Percentiles rank a stretch among this genome's conserved stretches.
phyloP scores from a whole-genome alignment of 1,140 invertebrate genomes.

The Radopholus similis region DNA sequence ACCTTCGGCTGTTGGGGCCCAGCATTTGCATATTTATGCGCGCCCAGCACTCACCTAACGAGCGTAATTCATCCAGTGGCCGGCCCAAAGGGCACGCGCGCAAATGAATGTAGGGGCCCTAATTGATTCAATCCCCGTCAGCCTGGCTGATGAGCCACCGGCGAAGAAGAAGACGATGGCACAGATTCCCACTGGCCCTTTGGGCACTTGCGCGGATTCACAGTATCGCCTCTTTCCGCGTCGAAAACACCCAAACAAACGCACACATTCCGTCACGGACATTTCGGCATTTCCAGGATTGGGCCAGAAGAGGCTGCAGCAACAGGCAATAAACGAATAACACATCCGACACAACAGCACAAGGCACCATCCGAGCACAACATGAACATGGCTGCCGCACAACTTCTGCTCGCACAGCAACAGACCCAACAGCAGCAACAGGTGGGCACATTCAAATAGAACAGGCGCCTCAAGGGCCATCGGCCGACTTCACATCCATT shows the following conservation, averaged over 20 bases:
- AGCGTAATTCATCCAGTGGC: not conserved
- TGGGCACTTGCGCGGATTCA: not conserved
- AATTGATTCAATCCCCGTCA: not conserved
- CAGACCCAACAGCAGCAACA: not conserved
- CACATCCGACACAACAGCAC: not conserved
- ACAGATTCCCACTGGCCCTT: not conserved
- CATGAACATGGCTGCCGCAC: not conserved
- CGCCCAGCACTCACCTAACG: not conserved
- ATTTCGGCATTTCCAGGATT: too few species aligned
- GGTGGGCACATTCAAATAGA: not conserved
- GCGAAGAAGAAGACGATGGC: too few species aligned
- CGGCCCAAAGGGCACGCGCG: not conserved
- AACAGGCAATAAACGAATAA: not conserved
- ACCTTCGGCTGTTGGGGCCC: too few species aligned
- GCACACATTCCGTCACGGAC: not conserved
- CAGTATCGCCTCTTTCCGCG: not conserved
- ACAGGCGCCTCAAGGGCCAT: too few species aligned
- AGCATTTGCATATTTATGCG: not conserved
- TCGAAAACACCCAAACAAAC: not conserved
- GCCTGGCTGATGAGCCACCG: not conserved
- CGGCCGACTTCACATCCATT: too few species aligned
- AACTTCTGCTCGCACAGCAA: not conserved
- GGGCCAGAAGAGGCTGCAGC: too few species aligned
- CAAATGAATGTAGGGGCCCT: not conserved
- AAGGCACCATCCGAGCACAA: not conserved